Conservation (phyloP, 2,113 vertebrate genomes). For the Felis chaus region DNA sequence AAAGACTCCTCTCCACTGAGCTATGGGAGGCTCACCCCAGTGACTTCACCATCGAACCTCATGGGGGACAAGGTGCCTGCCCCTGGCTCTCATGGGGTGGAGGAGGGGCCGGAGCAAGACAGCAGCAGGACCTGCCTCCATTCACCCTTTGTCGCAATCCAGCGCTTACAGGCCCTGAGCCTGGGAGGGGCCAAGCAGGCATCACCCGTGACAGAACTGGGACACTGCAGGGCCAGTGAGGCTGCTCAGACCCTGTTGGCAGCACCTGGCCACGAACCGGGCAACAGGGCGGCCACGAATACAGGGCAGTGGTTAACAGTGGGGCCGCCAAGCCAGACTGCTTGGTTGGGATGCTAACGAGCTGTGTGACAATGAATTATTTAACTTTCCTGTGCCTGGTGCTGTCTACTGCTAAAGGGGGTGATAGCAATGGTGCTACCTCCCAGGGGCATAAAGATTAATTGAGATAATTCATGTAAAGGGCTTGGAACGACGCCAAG, state of each 20-base stretch:
- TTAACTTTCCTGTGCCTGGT: background rate
- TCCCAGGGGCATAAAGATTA: background rate
- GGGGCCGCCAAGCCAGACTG: background rate
- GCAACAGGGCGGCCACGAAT: background rate
- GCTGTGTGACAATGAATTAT: background rate
- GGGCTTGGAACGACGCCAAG: background rate
- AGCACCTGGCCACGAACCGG: fast-evolving
- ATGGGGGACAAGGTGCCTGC: fast-evolving
- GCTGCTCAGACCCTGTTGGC: background rate
- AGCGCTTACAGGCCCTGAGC: background rate
- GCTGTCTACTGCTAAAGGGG: background rate
- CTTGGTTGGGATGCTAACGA: background rate
- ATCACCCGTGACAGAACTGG: background rate
- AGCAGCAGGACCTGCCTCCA: background rate
- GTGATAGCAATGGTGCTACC: fast-evolving
- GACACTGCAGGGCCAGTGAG: fast-evolving
- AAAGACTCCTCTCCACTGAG: background rate
- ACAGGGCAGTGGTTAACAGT: background rate
- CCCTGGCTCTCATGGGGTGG: fast-evolving
- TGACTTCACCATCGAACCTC: background rate
- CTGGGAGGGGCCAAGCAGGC: background rate
- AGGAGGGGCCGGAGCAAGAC: background rate
- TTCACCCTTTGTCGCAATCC: too few species aligned
- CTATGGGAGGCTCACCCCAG: background rate
- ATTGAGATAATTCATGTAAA: background rate